These are phyloP conservation scores for Eucidaris tribuloides DNA, from an alignment of 35 echinoderm and acorn worm genomes.

Conservation along the genomic window DNA sequence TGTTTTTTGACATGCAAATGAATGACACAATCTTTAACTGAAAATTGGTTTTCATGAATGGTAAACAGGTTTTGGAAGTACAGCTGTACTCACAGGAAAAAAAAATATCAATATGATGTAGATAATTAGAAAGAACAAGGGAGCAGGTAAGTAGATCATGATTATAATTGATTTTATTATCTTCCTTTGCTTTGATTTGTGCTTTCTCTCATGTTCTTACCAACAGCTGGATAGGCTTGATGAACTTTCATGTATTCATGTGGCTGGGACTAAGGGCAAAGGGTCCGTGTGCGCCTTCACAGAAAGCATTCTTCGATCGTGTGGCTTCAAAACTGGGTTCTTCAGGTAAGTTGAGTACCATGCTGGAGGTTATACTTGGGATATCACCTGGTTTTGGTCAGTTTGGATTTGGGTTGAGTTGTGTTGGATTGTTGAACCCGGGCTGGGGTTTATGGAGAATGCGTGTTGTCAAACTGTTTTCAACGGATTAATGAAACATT, in stretches of 20 bases:
- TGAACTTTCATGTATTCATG: slow-evolving; percentile 82
- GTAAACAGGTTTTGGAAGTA: background rate
- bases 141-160: background rate
- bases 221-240: slow-evolving; percentile 71
- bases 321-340: slow-evolving; percentile 95
- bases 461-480: too few relatives aligned
- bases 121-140: background rate
- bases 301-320: slow-evolving; percentile 79
- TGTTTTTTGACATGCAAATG: too few relatives aligned
- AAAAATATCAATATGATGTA: background rate
- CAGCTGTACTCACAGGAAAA: background rate
- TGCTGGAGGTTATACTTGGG: background rate
- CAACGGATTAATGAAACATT: too few relatives aligned
- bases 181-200: background rate
- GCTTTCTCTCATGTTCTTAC: background rate
- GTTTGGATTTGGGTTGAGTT: background rate
- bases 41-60: background rate
- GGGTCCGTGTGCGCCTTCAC: slow-evolving; percentile 93
- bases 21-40: too few relatives aligned
- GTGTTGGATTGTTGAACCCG: background rate
- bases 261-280: slow-evolving; percentile 97
- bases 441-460: background rate
- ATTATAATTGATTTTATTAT: background rate
- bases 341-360: slow-evolving; percentile 55
- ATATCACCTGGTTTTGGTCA: background rate